These are phyloP conservation scores for Aspidiotus rigidus DNA, from an alignment of 2,888 invertebrate genomes.

Conservation along the genomic window DNA sequence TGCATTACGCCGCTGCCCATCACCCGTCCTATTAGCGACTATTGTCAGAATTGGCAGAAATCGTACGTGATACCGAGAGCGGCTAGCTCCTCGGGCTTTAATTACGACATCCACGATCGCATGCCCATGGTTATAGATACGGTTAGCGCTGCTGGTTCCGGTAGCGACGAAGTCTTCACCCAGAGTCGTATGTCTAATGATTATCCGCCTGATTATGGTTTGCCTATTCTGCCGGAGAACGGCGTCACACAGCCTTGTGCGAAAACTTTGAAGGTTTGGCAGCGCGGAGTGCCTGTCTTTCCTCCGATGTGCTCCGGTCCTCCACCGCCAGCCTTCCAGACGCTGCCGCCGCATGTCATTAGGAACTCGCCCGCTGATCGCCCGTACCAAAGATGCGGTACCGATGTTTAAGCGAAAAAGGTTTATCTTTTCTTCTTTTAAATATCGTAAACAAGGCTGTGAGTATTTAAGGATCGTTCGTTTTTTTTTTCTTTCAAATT, in stretches of 20 bases:
- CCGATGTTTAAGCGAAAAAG: slow-evolving; percentile 22
- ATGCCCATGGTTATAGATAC: slow-evolving; percentile 45
- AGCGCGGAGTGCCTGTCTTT: slow-evolving; percentile 73
- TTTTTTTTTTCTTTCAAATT: neutral
- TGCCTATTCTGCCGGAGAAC: slow-evolving; percentile 51
- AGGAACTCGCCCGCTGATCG: slow-evolving; percentile 23
- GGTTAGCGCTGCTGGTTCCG: slow-evolving; percentile 36
- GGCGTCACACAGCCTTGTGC: slow-evolving; percentile 48
- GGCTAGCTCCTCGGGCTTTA: slow-evolving; percentile 13
- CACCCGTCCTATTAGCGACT: slow-evolving; percentile 31
- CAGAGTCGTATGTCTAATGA: slow-evolving; percentile 48
- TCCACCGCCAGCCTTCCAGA: slow-evolving; percentile 9
- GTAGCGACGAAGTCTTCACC: slow-evolving; percentile 45
- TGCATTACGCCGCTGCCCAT: slow-evolving; percentile 28
- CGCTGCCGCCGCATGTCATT: slow-evolving; percentile 5
- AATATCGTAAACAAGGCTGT: slow-evolving; percentile 3
- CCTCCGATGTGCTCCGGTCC: slow-evolving; percentile 66
- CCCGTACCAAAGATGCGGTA: slow-evolving; percentile 29
- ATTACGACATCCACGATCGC: slow-evolving; percentile 49
- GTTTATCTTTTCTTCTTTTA: neutral
- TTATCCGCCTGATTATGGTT: slow-evolving; percentile 69
- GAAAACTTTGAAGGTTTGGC: slow-evolving; percentile 79
- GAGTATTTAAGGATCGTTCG: neutral
- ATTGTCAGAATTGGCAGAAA: slow-evolving; percentile 30
- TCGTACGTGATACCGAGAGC: slow-evolving; percentile 28